These are phyloP conservation scores for Herpetotheres cachinnans DNA, from an alignment of 2,113 vertebrate genomes.

Conservation along the genomic window DNA sequence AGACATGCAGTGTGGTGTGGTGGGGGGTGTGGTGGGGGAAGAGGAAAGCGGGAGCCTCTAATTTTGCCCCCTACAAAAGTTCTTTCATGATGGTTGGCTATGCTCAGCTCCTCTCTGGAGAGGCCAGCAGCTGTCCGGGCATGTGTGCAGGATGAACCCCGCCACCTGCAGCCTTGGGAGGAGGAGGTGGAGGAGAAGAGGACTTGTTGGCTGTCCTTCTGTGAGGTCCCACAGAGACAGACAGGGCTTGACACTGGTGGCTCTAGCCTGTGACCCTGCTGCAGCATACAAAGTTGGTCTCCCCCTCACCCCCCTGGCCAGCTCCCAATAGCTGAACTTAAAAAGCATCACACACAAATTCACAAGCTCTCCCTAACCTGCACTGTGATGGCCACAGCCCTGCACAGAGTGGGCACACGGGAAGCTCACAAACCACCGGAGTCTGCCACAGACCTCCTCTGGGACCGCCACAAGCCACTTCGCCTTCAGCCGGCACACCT, in stretches of 20 bases:
- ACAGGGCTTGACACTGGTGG: fast-evolving
- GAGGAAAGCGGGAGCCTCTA: background rate
- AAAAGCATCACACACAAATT: background rate
- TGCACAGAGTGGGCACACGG: fast-evolving
- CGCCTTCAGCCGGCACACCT: fast-evolving
- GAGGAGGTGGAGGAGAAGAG: background rate
- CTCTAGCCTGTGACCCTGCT: background rate
- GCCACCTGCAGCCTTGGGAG: background rate
- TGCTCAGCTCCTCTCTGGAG: background rate
- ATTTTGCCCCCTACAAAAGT: background rate
- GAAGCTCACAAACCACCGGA: background rate
- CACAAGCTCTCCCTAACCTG: background rate
- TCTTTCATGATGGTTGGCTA: background rate
- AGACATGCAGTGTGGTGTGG: fast-evolving
- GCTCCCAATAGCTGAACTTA: fast-evolving
- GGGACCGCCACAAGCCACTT: background rate
- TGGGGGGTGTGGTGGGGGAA: background rate
- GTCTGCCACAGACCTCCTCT: background rate
- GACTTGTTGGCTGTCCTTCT: background rate
- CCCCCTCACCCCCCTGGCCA: fast-evolving
- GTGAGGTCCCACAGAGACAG: background rate
- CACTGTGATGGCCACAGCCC: background rate
- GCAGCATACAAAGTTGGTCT: background rate
- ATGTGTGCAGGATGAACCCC: fast-evolving
- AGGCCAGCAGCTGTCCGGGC: fast-evolving